A percentile compares a stretch with the other conserved stretches of the same genome.
Conservation (phyloP, 1,140 invertebrate species). For the Neomicropteryx cornuta region DNA sequence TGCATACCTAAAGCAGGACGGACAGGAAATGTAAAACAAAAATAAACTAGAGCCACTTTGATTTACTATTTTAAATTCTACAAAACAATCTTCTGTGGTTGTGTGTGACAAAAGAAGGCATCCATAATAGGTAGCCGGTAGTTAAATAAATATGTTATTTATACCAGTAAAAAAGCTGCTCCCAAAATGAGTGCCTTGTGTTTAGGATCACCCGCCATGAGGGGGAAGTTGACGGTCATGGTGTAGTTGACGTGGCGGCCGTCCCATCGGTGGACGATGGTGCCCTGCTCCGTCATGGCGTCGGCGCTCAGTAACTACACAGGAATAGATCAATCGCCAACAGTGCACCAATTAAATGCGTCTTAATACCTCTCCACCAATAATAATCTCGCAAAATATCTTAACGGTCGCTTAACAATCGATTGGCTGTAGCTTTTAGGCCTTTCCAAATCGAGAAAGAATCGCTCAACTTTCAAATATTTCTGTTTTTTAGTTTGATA, state of each 20-base stretch:
- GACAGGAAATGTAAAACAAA: too few relatives aligned
- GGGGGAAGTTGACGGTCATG: conserved; percentile 37
- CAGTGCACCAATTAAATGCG: not conserved
- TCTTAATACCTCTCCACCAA: not conserved
- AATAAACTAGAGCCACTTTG: too few relatives aligned
- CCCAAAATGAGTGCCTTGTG: conserved; percentile 43
- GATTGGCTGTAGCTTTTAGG: too few relatives aligned
- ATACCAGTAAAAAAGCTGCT: conserved; percentile 44
- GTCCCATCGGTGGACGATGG: conserved; percentile 44
- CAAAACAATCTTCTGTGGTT: conserved; percentile 1
- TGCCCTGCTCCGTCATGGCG: conserved; percentile 39
- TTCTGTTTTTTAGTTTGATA: too few relatives aligned
- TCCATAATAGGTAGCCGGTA: not conserved
- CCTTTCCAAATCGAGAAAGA: too few relatives aligned
- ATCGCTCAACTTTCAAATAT: too few relatives aligned
- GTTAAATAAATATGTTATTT: not conserved
- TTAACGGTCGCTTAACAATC: too few relatives aligned
- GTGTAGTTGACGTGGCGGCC: conserved; percentile 38
- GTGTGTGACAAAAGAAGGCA: not conserved
- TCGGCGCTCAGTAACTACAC: conserved; percentile 32
- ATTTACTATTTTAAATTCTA: not conserved
- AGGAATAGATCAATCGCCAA: conserved; percentile 21
- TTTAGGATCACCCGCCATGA: conserved; percentile 33
- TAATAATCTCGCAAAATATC: too few relatives aligned
- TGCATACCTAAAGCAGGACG: too few relatives aligned